Percentiles rank a stretch among this genome's conserved stretches.
Evolutionary conservation across 2,888 invertebrate species (phyloP).

Genomic region (Eudasyphora cyanicolor): DNA sequence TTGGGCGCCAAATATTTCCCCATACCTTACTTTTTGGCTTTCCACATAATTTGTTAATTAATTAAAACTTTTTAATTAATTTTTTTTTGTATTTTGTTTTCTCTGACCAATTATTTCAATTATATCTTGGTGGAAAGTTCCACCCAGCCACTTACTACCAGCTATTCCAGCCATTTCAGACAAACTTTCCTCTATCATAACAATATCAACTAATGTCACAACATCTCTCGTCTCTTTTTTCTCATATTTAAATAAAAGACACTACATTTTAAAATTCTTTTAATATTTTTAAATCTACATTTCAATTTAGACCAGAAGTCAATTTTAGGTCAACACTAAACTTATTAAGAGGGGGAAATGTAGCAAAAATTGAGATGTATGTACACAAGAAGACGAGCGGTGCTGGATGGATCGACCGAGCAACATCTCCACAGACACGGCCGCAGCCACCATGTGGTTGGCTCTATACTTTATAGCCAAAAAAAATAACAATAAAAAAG

Average conservation of each 20-base stretch:
- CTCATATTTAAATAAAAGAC: not conserved
- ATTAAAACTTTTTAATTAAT: not conserved
- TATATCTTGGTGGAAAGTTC: not conserved
- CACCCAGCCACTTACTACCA: not conserved
- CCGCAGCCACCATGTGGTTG: too few relatives aligned
- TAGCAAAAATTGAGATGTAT: constrained; percentile 17
- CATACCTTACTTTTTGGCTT: too few relatives aligned
- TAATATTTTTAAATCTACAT: not conserved
- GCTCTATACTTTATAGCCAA: constrained; percentile 15
- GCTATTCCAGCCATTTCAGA: too few relatives aligned
- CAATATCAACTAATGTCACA: too few relatives aligned
- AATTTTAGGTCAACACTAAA: constrained; percentile 25
- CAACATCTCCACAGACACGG: constrained; percentile 11
- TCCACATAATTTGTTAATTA: too few relatives aligned
- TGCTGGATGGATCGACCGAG: too few relatives aligned
- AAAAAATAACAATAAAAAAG: constrained; percentile 55
- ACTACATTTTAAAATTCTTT: not conserved
- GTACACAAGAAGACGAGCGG: not conserved
- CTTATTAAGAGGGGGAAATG: constrained; percentile 1
- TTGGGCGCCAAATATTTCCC: too few relatives aligned
- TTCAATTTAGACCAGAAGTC: not conserved
- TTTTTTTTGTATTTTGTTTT: not conserved
- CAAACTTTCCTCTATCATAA: not conserved
- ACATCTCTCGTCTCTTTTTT: not conserved
- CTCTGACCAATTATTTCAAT: not conserved